Conservation (phyloP, 2,888 invertebrate genomes). For the Protophormia terraenovae region DNA sequence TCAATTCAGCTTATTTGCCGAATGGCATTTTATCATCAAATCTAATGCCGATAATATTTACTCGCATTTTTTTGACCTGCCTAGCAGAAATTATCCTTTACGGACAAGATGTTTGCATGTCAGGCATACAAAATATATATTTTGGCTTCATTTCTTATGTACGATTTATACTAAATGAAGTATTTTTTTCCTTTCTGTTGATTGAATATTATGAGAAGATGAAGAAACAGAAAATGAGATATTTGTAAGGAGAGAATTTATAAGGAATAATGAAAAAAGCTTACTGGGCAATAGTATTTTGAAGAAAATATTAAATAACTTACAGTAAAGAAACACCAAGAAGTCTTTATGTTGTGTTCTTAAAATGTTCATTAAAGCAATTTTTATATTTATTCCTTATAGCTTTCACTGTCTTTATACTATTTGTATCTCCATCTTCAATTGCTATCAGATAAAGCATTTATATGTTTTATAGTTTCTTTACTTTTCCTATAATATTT, state of each 20-base stretch:
- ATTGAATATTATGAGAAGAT: conserved; percentile 40
- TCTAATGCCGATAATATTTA: conserved; percentile 43
- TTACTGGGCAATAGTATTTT: conserved; percentile 12
- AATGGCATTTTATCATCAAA: conserved; percentile 41
- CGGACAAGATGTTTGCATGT: conserved; percentile 35
- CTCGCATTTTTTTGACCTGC: conserved; percentile 15
- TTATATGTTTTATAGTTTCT: neutral
- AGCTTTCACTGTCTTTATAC: neutral
- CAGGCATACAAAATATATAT: conserved; percentile 26
- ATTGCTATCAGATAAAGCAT: neutral
- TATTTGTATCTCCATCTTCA: neutral
- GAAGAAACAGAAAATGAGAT: neutral
- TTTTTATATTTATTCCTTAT: no score
- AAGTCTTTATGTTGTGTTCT: no score
- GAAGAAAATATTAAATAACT: neutral
- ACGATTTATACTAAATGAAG: neutral
- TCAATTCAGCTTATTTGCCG: conserved; percentile 40
- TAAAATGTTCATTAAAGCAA: no score
- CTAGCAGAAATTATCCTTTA: conserved; percentile 4
- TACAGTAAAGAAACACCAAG: neutral
- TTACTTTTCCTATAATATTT: neutral
- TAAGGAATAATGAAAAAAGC: conserved; percentile 17
- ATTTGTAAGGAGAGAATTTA: neutral
- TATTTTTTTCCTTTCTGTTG: conserved; percentile 42
- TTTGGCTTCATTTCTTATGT: neutral